Evolutionary conservation across 2,797 vertebrate species (phyloP), one percentile per base, ranked within the genome.

Genomic region (Betta splendens): DNA sequence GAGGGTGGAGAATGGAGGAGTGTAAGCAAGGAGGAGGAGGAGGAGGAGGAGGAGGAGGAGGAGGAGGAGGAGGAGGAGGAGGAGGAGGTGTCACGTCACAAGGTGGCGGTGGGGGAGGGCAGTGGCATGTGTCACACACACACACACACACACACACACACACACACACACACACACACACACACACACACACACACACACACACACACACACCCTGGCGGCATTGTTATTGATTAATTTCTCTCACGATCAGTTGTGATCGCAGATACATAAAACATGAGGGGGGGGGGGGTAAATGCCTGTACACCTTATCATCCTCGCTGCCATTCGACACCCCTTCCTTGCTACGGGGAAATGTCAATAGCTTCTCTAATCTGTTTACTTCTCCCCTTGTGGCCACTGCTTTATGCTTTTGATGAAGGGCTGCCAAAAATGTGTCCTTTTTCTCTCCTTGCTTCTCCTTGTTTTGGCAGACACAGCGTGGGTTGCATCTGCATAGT

Each of bases 341-440:
- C 79, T 81, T 82, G 88, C 91, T 81, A 86, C 59, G 62, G 82
- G 84, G 87, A 91, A 91, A 90, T 90, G 87, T 91, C 89, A 90
- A 89, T 89, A 89, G 89, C 87, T 89, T 88, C 84, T 86, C 84
- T 92, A 91, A 93, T 91, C 85, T 89, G 89, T 92, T 92, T 90
- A 87, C 85, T 79, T 76, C 85, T 84, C 80, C 84, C 88, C 86
- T 88, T 77, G 85, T 89, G 87, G 89, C 86, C 75, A 81, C 80
- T 80, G 80, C 76, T 83, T 85, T 87, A 84, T 85, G 82, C 80
- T 87, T 89, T 86, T 89, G 88, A 92, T 83, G 80, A 85, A 88
- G 81, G 85, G 73, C 84, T 88, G 87, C 86, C 88, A 91, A 85
- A 83, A 81, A 77, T 37, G 58, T 84, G 85, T 89, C 87, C 84